Percentiles rank a stretch among this genome's conserved stretches.
Evolutionary conservation across 2,797 vertebrate genomes (phyloP).

Genomic region (Antennarius maculatus): DNA sequence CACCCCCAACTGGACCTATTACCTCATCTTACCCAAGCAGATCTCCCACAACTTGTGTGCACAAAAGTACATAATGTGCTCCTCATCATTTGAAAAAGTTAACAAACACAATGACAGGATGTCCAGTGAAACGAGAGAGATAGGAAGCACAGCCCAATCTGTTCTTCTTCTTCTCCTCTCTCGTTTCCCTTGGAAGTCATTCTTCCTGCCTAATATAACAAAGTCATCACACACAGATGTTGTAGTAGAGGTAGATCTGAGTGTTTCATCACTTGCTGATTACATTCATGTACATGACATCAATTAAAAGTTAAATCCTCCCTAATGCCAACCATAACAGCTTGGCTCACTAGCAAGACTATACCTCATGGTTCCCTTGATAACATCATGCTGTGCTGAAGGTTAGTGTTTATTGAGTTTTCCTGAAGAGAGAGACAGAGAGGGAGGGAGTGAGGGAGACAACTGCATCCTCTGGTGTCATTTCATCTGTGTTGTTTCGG

Average conservation of each 20-base stretch:
- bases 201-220: constrained; percentile 57
- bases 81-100: constrained; percentile 18
- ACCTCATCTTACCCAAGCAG: constrained; percentile 24
- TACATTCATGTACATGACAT: constrained; percentile 32
- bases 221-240: constrained; percentile 49
- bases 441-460: neutral
- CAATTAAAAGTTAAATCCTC: constrained; percentile 35
- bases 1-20: constrained; percentile 1
- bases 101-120: constrained; percentile 67
- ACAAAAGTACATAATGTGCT: constrained; percentile 20
- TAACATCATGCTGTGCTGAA: constrained; percentile 56
- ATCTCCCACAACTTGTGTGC: constrained; percentile 28
- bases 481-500: constrained; percentile 24
- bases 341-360: constrained; percentile 12
- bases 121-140: constrained; percentile 52
- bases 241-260: constrained; percentile 32
- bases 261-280: constrained; percentile 17
- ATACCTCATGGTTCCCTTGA: constrained; percentile 41
- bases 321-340: constrained; percentile 19
- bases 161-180: constrained; percentile 39
- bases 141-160: constrained; percentile 54
- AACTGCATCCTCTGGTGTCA: constrained; percentile 7
- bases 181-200: constrained; percentile 59
- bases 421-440: constrained; percentile 6
- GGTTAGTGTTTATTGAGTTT: constrained; percentile 26